Conservation (phyloP, 2,888 invertebrate genomes). For the Synergus itoensis region DNA sequence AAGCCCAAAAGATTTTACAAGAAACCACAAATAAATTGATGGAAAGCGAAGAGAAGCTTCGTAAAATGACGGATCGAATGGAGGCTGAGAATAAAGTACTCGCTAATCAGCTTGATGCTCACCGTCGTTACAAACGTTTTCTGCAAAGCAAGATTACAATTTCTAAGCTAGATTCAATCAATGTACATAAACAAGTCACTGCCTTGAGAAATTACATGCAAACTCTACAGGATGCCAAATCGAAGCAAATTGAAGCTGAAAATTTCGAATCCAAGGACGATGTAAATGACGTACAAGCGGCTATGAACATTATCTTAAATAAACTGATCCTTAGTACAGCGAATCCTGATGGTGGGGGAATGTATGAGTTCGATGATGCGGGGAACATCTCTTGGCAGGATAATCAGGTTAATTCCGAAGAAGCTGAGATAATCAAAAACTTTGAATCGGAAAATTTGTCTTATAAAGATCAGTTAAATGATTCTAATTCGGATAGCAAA, state of each 20-base stretch:
- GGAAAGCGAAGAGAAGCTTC: conserved; percentile 68
- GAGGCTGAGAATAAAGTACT: conserved; percentile 70
- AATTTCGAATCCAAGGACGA: conserved; percentile 60
- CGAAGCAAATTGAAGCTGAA: conserved; percentile 59
- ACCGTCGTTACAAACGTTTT: conserved; percentile 62
- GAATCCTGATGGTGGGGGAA: conserved; percentile 55
- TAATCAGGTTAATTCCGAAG: conserved; percentile 62
- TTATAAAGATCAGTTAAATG: conserved; percentile 61
- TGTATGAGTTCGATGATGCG: conserved; percentile 57
- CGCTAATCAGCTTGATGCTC: conserved; percentile 65
- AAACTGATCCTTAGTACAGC: conserved; percentile 59
- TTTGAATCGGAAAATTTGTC: conserved; percentile 54
- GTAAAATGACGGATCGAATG: conserved; percentile 64
- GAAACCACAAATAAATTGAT: conserved; percentile 67
- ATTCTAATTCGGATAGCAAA: conserved; percentile 57
- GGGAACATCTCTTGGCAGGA: conserved; percentile 61
- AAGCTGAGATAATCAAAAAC: conserved; percentile 51
- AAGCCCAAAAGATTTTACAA: conserved; percentile 70
- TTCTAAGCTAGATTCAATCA: conserved; percentile 64
- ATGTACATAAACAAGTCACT: conserved; percentile 70
- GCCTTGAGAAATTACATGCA: conserved; percentile 70
- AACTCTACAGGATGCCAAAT: conserved; percentile 68
- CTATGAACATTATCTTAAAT: conserved; percentile 66
- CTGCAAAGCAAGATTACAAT: conserved; percentile 61
- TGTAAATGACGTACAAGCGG: conserved; percentile 63